phyloP scores from a whole-genome alignment of 2,113 vertebrate species.

The Hemiscyllium ocellatum region DNA sequence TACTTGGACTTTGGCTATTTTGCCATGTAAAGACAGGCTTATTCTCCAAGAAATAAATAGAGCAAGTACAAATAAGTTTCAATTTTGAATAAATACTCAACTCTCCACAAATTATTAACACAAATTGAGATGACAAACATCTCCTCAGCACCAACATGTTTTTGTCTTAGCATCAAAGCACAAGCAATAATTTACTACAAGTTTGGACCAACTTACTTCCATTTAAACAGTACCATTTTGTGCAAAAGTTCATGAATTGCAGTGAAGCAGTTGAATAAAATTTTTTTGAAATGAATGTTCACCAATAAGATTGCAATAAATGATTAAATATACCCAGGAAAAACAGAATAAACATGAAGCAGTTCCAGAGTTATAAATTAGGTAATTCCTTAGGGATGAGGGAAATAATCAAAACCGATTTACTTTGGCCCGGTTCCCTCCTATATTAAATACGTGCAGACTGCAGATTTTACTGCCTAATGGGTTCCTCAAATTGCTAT shows the following conservation, averaged over 20 bases:
- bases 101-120: not conserved
- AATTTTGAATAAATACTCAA: not conserved
- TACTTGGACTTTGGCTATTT: not conserved
- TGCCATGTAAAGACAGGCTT: not conserved
- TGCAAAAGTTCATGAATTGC: not conserved
- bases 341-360: not conserved
- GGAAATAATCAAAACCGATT: not conserved
- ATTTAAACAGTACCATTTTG: not conserved
- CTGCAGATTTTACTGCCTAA: not conserved
- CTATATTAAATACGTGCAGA: not conserved
- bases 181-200: not conserved
- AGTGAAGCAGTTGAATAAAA: not conserved
- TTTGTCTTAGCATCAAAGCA: too few species aligned
- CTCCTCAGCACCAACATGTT: not conserved
- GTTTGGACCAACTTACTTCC: not conserved
- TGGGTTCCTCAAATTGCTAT: not conserved
- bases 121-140: not conserved
- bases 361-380: not conserved
- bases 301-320: too few species aligned
- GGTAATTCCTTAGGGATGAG: not conserved
- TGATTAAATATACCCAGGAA: not conserved
- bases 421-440: not conserved
- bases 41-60: not conserved
- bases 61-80: not conserved
- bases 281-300: not conserved